Percentiles rank a stretch among this genome's conserved stretches.
phyloP scores from a whole-genome alignment of 92 coral and sea anemone genomes.

The Meandrina meandrites region DNA sequence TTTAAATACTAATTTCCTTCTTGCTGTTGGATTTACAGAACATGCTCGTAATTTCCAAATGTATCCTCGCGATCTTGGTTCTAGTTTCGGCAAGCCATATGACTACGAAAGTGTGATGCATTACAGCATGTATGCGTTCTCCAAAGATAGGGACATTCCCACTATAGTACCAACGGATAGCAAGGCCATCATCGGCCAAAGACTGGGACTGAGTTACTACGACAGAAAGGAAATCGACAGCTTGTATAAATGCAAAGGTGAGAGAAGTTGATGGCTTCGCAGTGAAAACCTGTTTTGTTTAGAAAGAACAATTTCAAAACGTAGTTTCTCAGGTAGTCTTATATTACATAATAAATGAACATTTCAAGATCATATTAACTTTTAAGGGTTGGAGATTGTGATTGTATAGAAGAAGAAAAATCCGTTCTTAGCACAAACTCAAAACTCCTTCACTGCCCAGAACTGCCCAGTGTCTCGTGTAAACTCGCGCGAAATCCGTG shows the following conservation, averaged over 20 bases:
- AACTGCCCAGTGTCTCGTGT: too few species aligned
- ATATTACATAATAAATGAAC: too few species aligned
- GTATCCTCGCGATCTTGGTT: slow-evolving; percentile 65
- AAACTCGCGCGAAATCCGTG: too few species aligned
- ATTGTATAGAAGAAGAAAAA: too few species aligned
- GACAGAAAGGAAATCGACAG: slow-evolving; percentile 77
- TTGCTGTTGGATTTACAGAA: slow-evolving; percentile 28
- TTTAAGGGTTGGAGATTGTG: too few species aligned
- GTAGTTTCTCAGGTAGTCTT: background rate
- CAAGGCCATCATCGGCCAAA: slow-evolving; percentile 50
- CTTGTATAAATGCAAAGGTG: slow-evolving; percentile 69
- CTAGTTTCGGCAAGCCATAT: slow-evolving; percentile 75
- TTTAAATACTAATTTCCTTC: background rate
- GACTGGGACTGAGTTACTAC: slow-evolving; percentile 56
- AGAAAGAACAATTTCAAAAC: background rate
- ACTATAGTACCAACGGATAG: slow-evolving; percentile 48
- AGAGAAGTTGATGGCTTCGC: background rate
- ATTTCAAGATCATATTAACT: too few species aligned
- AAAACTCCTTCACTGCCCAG: too few species aligned
- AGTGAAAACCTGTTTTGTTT: background rate
- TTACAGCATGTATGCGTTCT: slow-evolving; percentile 64
- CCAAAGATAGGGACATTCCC: slow-evolving; percentile 33
- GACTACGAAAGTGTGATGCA: slow-evolving; percentile 87
- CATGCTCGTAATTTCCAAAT: slow-evolving; percentile 66
- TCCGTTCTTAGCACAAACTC: too few species aligned